Evolutionary conservation across 2,888 invertebrate species (phyloP), one percentile per base, ranked within the genome.

Genomic region (Stenchaetothrips biformis): DNA sequence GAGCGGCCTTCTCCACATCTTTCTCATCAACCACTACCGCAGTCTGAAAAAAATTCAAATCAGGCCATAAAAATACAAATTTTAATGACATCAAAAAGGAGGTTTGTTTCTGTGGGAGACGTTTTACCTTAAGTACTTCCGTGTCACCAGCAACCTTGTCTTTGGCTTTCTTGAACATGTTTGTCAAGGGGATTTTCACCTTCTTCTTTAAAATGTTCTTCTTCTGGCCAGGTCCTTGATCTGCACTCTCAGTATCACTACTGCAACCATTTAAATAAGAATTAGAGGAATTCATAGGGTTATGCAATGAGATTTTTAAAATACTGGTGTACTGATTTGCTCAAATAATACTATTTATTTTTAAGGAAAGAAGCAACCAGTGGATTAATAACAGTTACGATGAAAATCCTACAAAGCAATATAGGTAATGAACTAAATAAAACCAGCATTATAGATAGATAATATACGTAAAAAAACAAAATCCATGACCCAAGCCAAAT

Each of bases 91-190:
- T 37, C 37, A 37, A 37, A 37, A 37, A 37, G 37, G 37, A 37
- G 37, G 4, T 37, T 37, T 37, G 37, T 37, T 37, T 2, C 4
- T 37, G 37, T 37, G 2, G 4, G 37, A 37, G 37, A 37, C 37
- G 37, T 59, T 25, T 74, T 74, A 74, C 67, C 67, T 74, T 74
- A 4, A 74, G 25, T 25, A 74, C 25, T 21, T 74, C 67, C 11
- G 67, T 21, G 21, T 74, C 67, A 21, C 67, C 67, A 74, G 67
- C 67, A 74, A 74, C 67, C 67, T 74, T 74, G 67, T 74, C 67
- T 21, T 74, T 74, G 67, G 67, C 67, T 74, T 74, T 74, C 67
- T 74, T 74, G 25, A 74, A 74, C 67, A 74, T 74, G 25, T 25
- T 74, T 0, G 67, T 74, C 67, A 74, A 25, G 25, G 67, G 67